Evolutionary conservation across 2,113 vertebrate species (phyloP), one percentile per base, ranked within the genome.

Genomic region (Connochaetes taurinus): DNA sequence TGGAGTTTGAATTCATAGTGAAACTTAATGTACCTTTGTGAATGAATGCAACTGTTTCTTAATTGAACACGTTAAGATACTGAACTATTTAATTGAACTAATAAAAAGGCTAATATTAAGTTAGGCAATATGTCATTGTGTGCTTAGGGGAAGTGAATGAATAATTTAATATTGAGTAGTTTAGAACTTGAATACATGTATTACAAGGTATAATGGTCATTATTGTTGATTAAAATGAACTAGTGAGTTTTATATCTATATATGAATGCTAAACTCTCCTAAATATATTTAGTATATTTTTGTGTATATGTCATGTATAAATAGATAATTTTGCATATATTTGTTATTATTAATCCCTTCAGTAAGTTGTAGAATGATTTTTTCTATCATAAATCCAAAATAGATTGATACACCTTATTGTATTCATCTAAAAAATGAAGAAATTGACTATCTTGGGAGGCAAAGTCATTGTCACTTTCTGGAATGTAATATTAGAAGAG

Each of bases 1-100:
- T 91, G 57, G 64, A 23, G 11, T 53, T 92, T 88, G 82, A 93
- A 92, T 94, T 96, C 92, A 96, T 43, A 92, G 86, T 92, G 95
- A 98, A 98, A 95, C 31, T 97, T 98, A 97, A 98, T 96, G 76
- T 97, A 76, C 90, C 90, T 98, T 95, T 97, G n/a, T 97, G 87
- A 94, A 96, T 97, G 87, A 88, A 96, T 80, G 40, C 92, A 97
- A 64, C 53, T 96, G n/a, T 94, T 97, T 94, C 81, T 88, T 97
- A 98, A 96, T 89, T 97, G 96, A 92, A 94, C 31, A 45, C 1
- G 76, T 95, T 97, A 96, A 93, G 83, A 96, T 97, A 95, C 45
- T 97, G 55, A 95, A 97, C 80, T 96, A 90, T 31, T 90, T 97
- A 97, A 97, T 45, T 97, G 80, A 97, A 96, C 85, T 90, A 98